These are phyloP conservation scores for Menidia menidia DNA, from an alignment of 2,797 vertebrate genomes.

Conservation along the genomic window DNA sequence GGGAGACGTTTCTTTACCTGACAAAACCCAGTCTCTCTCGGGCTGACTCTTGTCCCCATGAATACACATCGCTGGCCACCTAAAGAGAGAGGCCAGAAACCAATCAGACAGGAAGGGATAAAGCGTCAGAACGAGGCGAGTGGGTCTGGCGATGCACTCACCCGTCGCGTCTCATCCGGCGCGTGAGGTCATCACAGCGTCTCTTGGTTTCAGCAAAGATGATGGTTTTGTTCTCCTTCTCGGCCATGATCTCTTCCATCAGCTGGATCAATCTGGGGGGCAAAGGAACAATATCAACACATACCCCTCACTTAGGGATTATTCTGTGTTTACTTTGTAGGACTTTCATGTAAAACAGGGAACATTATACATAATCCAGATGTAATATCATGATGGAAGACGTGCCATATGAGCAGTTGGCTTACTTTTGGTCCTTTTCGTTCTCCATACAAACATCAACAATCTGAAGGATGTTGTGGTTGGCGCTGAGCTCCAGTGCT, in stretches of 20 bases:
- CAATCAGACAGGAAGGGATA: neutral
- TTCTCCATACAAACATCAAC: constrained; percentile 95
- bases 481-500: constrained; percentile 94
- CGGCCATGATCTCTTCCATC: constrained; percentile 99
- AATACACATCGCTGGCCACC: constrained; percentile 99
- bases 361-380: neutral
- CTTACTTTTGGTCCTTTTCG: constrained; percentile 96
- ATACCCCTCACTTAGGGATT: neutral
- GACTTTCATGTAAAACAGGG: neutral
- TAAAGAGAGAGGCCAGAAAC: constrained; percentile 55
- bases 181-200: constrained; percentile 95
- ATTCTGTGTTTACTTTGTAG: neutral
- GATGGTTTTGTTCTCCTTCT: constrained; percentile 98
- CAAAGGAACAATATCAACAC: neutral
- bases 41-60: constrained; percentile 99
- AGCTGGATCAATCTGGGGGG: constrained; percentile 89
- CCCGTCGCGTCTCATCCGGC: constrained; percentile 97
- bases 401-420: neutral
- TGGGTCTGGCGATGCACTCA: constrained; percentile 64
- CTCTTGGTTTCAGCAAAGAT: constrained; percentile 98
- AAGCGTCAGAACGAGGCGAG: neutral
- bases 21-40: constrained; percentile 93
- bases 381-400: too few species aligned
- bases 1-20: constrained; percentile 46
- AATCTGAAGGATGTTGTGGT: constrained; percentile 98